These are phyloP conservation scores for Tipula vernalis DNA, from an alignment of 2,888 invertebrate genomes.

Conservation along the genomic window DNA sequence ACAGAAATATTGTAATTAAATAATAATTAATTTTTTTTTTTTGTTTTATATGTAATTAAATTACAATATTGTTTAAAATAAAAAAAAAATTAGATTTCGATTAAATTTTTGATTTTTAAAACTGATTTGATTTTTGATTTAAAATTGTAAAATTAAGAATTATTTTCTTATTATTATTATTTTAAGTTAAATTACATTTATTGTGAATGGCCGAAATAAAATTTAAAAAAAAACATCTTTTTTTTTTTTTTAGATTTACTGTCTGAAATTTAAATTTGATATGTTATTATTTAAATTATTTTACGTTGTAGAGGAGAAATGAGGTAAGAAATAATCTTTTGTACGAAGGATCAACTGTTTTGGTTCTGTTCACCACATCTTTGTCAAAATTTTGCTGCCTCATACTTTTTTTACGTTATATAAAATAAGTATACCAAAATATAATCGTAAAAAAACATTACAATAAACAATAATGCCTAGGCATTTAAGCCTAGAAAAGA, in stretches of 20 bases:
- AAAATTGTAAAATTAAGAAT: background rate
- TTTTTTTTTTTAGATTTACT: background rate
- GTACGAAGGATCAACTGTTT: no score
- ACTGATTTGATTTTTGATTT: background rate
- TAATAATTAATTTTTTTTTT: background rate
- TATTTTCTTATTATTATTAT: background rate
- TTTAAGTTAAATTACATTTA: background rate
- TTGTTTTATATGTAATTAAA: background rate
- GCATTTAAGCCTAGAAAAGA: no score
- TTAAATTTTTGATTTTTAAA: background rate
- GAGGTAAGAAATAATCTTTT: no score
- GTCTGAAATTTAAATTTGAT: background rate
- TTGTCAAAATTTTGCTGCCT: no score
- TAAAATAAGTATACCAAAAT: no score
- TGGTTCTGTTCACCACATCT: no score
- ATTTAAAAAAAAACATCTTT: background rate
- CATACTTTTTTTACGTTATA: no score
- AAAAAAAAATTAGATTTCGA: background rate
- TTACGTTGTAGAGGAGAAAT: no score
- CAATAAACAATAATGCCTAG: no score
- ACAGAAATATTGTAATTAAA: background rate
- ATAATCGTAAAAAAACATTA: no score
- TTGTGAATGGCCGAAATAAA: background rate
- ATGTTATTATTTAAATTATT: background rate
- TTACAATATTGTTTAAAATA: background rate